Base-by-base conservation (phyloP, 2,888 invertebrate genomes). In the Lacanobia wlatinum region DNA sequence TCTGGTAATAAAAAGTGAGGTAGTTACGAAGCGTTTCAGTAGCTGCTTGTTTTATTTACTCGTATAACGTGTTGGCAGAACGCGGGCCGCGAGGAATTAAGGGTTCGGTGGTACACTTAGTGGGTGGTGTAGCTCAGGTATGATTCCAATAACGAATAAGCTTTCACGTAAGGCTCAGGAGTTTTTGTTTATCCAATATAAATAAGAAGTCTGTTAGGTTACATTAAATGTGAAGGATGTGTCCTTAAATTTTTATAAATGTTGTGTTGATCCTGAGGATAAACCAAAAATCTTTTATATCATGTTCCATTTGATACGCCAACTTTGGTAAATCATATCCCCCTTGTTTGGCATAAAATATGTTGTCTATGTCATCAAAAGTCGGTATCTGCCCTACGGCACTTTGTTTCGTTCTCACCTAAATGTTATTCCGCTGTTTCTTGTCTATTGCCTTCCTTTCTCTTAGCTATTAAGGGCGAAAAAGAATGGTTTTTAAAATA, bases 11-110 rank as follows among this genome's bases (percentile, higher is more conserved):
- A 91, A 90, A 90, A 89, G 87, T 86, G 85, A 70, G 84, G 83
- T 63, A 84, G 90, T 89, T 90, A 89, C 87, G 88, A 88, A 88
- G 84, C 86, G 84, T 89, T 90, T 85, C 87, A 87, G 87, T 84
- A 84, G 82, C 80, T 78, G 65, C 78, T 84, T 84, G 86, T 85
- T 88, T 90, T 88, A 88, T 91, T 87, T 87, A 85, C 84, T 82
- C 80, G 84, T 84, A 78, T 81, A 86, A 83, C 74, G 85, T 70
- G 82, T 73, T 73, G 70, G 70, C 66, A 65, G 66, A 80, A 62
- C 67, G 74, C 67, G 75, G 67, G 61, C 82, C 64, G 83, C 76
- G 84, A 76, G 84, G 74, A 87, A 77, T 76, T 86, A 87, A 84
- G 75, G 76, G 53, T 67, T 66, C 58, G 52, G 65, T 50, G 73